phyloP scores from a whole-genome alignment of 2,113 vertebrate species.

The Paramormyrops kingsleyae region DNA sequence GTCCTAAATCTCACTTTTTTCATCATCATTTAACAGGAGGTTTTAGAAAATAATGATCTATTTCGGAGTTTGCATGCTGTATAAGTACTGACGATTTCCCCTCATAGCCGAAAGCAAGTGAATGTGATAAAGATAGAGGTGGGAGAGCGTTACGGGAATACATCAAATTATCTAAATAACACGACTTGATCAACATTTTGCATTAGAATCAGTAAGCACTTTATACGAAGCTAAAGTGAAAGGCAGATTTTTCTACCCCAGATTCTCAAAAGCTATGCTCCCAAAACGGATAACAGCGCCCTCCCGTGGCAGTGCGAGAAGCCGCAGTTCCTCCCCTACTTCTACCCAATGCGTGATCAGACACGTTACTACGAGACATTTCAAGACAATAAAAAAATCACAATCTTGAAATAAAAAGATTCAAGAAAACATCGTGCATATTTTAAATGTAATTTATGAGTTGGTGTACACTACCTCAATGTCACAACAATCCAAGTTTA shows the following conservation, averaged over 20 bases:
- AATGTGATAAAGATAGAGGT: neutral
- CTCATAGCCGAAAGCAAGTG: neutral
- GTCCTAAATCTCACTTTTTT: neutral
- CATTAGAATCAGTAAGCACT: neutral
- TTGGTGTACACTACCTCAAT: neutral
- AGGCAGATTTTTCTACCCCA: neutral
- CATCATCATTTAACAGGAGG: neutral
- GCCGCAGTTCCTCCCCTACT: neutral
- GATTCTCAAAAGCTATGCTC: neutral
- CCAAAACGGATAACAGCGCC: neutral
- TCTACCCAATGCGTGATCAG: neutral
- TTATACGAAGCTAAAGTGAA: neutral
- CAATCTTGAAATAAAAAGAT: neutral
- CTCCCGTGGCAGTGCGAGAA: neutral
- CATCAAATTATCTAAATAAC: neutral
- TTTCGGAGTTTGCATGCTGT: neutral
- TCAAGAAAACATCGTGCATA: neutral
- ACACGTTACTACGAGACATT: neutral
- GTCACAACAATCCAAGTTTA: neutral
- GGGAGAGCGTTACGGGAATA: neutral
- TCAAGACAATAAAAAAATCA: neutral
- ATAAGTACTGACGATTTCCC: neutral
- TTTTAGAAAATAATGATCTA: neutral
- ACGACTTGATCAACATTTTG: neutral
- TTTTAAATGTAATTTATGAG: neutral